Evolutionary conservation across 2,888 invertebrate species (phyloP), one percentile per base, ranked within the genome.

Genomic region (Tenthredo amoena): DNA sequence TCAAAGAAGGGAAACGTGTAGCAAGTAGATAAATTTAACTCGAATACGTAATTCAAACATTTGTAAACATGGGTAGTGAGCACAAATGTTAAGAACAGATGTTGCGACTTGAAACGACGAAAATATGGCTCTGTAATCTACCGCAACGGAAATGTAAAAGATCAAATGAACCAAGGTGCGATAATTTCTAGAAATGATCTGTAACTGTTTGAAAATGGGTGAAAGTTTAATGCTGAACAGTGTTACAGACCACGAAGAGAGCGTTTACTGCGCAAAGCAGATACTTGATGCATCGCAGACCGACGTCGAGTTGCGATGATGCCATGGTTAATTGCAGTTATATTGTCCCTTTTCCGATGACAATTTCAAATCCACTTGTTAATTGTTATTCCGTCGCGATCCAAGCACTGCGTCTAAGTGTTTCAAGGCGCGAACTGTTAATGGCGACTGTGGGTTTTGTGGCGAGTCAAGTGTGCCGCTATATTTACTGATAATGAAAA

Each of bases 201-300:
- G 68, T 26, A 68, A 34, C 15, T 68, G 68, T 68, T 15, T 18
- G 12, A 34, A 0, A 34, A 68, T 31, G 68, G 6, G n/a, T 50
- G 21, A 50, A 47, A 31, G 15, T 31, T 26, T 15, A 31, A 31
- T 31, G 4, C 10, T 50, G 47, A 31, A 31, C 5, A 62, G 37
- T 21, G n/a, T n/a, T 91, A 93, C 93, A 87, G 92, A 96, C 96
- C 95, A 96, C 95, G 92, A 96, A 95, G 87, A 96, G 93, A 65
- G 96, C 94, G 93, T 96, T 96, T 88, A 96, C 95, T n/a, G 95
- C 93, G 91, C 96, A 96, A 31, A 96, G 94, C 88, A 96, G 94
- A 90, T 96, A 96, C 90, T 96, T 96, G 90, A 96, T 95, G 91
- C 96, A 96, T 87, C 95, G 94, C 93, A 96, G 95, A 85, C 95